A percentile compares a stretch with the other conserved stretches of the same genome.
phyloP scores from a whole-genome alignment of 2,113 vertebrate species.

The Pangasianodon hypophthalmus region DNA sequence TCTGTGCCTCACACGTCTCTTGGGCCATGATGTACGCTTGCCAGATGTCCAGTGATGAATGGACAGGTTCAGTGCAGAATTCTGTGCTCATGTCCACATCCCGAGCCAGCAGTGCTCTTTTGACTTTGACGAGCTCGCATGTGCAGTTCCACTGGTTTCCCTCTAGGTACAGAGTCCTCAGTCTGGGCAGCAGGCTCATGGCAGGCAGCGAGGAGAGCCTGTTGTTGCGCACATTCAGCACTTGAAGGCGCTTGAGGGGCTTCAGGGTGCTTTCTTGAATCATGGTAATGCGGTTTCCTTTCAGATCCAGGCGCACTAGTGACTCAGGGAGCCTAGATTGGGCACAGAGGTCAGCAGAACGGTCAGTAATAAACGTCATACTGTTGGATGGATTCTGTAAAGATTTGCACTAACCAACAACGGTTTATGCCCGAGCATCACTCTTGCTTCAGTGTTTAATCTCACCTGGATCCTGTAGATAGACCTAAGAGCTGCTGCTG shows the following conservation, averaged over 20 bases:
- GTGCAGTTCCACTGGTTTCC: constrained; percentile 84
- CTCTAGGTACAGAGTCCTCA: constrained; percentile 77
- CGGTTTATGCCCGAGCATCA: neutral
- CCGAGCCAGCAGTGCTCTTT: constrained; percentile 70
- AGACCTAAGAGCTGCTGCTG: neutral
- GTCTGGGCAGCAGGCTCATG: constrained; percentile 72
- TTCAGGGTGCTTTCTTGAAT: constrained; percentile 73
- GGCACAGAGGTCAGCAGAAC: neutral
- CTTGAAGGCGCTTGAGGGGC: constrained; percentile 78
- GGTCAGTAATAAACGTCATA: neutral
- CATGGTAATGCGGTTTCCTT: constrained; percentile 75
- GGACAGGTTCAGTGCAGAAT: constrained; percentile 70
- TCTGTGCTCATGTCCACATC: constrained; percentile 77
- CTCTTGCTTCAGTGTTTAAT: neutral
- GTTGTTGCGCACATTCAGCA: constrained; percentile 82
- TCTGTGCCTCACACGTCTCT: constrained; percentile 69
- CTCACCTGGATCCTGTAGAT: neutral
- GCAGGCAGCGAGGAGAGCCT: constrained; percentile 71
- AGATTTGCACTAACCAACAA: neutral
- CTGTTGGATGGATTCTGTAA: neutral
- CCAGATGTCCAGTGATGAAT: constrained; percentile 75
- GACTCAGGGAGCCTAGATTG: constrained; percentile 75
- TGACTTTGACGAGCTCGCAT: constrained; percentile 74
- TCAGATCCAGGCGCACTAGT: constrained; percentile 79
- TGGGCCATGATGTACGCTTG: constrained; percentile 76